These are phyloP conservation scores for Alloscopus bannaensis DNA, from an alignment of 2,888 invertebrate genomes.

Conservation along the genomic window DNA sequence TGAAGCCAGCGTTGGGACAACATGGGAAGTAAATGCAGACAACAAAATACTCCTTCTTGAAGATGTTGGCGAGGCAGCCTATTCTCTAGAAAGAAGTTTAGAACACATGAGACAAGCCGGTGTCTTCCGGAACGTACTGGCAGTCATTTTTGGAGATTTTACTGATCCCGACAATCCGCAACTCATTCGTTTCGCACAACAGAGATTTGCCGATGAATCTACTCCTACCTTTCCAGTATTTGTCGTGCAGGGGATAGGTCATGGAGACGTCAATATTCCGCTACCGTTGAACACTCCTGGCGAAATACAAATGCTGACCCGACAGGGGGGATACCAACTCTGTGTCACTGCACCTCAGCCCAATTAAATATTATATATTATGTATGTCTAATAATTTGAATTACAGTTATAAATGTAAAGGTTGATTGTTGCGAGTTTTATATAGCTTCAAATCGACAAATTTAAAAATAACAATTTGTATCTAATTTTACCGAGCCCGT, in stretches of 20 bases:
- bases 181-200: slow-evolving; percentile 48
- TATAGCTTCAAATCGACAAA: too few species aligned
- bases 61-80: slow-evolving; percentile 58
- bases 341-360: slow-evolving; percentile 24
- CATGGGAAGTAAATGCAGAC: slow-evolving; percentile 52
- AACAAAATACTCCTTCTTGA: slow-evolving; percentile 61
- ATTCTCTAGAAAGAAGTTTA: slow-evolving; percentile 60
- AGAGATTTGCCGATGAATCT: slow-evolving; percentile 55
- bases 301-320: slow-evolving; percentile 25
- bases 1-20: slow-evolving; percentile 59
- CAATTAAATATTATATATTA: not conserved
- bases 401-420: too few species aligned
- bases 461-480: too few species aligned
- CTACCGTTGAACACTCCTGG: slow-evolving; percentile 58
- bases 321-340: slow-evolving; percentile 14
- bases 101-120: slow-evolving; percentile 64
- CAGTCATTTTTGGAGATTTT: slow-evolving; percentile 67
- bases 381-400: not conserved
- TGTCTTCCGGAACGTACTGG: slow-evolving; percentile 41
- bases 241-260: slow-evolving; percentile 55
- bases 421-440: too few species aligned
- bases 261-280: slow-evolving; percentile 57
- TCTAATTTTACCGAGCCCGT: too few species aligned
- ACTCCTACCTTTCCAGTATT: slow-evolving; percentile 54
- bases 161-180: slow-evolving; percentile 45